Evolutionary conservation across 2,113 vertebrate genomes (phyloP), one percentile per base, ranked within the genome.

Genomic region (Cochlearius cochlearius): DNA sequence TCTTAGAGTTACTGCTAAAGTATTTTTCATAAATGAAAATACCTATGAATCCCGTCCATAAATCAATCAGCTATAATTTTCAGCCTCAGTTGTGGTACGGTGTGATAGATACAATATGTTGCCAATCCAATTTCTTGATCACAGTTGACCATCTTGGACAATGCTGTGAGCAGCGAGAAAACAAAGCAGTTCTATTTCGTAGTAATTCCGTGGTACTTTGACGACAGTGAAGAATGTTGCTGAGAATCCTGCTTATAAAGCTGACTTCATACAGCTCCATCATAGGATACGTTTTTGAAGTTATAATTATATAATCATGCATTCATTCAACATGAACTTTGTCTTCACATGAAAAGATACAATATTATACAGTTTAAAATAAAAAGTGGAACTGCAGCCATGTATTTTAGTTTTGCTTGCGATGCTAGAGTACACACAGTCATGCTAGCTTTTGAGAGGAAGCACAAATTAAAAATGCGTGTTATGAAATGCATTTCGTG

Each of bases 261-360:
- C 41, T 79, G 77, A 95, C 49, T 92, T 87, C 67, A 88, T 32
- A 91, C 29, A 71, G 63, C 36, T 88, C n/a, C 69, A 79, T 90
- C 41, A 58, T 49, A 66, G 47, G 55, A 71, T 79, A 73, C 1
- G 0, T 69, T 95, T 91, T 90, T 94, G 50, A 93, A 90, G 49
- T 82, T 77, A 59, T 77, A 78, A 94, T 96, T 86, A 85, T 91
- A 56, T 92, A 92, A 83, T 92, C 69, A 79, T 63, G 38, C 34
- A 91, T 90, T 94, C 77, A 79, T 96, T 96, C 87, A 93, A 91
- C 34, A 71, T 45, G 63, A 95, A 83, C 89, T 80, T 94, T 86
- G 22, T 78, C 69, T 91, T 93, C 74, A 59, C 17, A 21, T 3
- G 2, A 81, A 90, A 82, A 88, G 74, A 90, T 67, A 91, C 4